A percentile compares a stretch with the other conserved stretches of the same genome.
These are phyloP conservation scores for Euwallacea similis DNA, from an alignment of 1,140 invertebrate species.

Conservation along the genomic window DNA sequence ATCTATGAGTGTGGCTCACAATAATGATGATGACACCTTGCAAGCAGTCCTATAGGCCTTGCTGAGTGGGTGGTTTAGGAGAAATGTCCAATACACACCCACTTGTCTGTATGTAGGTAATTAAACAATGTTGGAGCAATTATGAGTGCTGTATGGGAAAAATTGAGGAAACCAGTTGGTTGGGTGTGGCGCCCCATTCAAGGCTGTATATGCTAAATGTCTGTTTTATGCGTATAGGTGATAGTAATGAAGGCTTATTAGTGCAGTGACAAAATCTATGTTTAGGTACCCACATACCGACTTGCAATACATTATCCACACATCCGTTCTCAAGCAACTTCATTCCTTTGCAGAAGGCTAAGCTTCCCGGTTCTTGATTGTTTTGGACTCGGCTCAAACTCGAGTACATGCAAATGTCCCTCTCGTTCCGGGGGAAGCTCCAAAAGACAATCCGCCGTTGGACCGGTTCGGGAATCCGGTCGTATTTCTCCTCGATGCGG, in stretches of 20 bases:
- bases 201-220: conserved; percentile 1
- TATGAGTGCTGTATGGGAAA: not conserved
- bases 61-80: not conserved
- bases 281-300: conserved; percentile 68
- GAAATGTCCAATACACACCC: conserved; percentile 4
- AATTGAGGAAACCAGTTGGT: conserved; percentile 14
- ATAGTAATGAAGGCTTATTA: not conserved
- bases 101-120: not conserved
- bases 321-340: conserved; percentile 77
- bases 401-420: conserved; percentile 88
- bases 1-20: too few species aligned
- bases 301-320: conserved; percentile 84
- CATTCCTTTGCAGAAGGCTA: conserved; percentile 83
- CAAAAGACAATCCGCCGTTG: conserved; percentile 85
- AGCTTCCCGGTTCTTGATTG: conserved; percentile 69
- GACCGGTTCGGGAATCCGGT: conserved; percentile 84
- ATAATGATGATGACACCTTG: not conserved
- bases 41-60: too few species aligned
- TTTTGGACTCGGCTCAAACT: conserved; percentile 66
- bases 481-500: conserved; percentile 81
- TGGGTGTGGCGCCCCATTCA: conserved; percentile 11
- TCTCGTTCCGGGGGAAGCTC: conserved; percentile 84
- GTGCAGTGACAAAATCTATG: not conserved
- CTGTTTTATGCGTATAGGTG: not conserved
- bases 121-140: conserved; percentile 13